Base-by-base conservation (phyloP, 2,888 invertebrate species). In the Apeira syringaria region DNA sequence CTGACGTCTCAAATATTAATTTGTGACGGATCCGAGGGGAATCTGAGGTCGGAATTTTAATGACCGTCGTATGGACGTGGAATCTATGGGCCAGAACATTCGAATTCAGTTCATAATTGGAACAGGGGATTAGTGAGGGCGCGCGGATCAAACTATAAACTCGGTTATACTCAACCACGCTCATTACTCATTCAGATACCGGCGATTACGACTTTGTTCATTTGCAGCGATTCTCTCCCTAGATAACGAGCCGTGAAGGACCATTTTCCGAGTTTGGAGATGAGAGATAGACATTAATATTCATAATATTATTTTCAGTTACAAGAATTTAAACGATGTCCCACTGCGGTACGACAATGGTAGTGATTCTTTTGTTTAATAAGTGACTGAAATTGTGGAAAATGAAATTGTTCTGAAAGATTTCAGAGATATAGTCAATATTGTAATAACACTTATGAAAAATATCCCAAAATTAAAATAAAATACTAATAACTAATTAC, bases 1-100 rank as follows among this genome's bases (percentile, higher is more conserved):
- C 81, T 82, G 86, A 71, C 81, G 78, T 66, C 70, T 71, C 63
- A 50, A 74, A 78, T 84, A 82, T 84, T 83, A 84, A 82, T 84
- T 78, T 80, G 71, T 79, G 71, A 80, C 77, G 79, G 74, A 75
- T 78, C 64, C 63, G 58, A 56, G 63, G 57, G 53, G 64, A 72
- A 70, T 70, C 68, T 62, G 62, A 59, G 54, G 51, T 61, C 65
- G 62, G 65, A 72, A 75, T 77, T 75, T 73, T 74, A 76, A 78
- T 76, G 73, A 64, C 57, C 62, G 52, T 56, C 47, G 39, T 42
- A 45, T 45, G 52, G 41, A 38, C 45, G 38, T 38, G 52, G 53
- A 68, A 60, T 67, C 31, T 68, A 56, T 59, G 57, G 62, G 54
- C 62, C 63, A 24, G 68, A 67, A 68, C 66, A 73, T 69, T 70